Conservation (phyloP, 2,888 invertebrate species). For the Andrena trimmerana region DNA sequence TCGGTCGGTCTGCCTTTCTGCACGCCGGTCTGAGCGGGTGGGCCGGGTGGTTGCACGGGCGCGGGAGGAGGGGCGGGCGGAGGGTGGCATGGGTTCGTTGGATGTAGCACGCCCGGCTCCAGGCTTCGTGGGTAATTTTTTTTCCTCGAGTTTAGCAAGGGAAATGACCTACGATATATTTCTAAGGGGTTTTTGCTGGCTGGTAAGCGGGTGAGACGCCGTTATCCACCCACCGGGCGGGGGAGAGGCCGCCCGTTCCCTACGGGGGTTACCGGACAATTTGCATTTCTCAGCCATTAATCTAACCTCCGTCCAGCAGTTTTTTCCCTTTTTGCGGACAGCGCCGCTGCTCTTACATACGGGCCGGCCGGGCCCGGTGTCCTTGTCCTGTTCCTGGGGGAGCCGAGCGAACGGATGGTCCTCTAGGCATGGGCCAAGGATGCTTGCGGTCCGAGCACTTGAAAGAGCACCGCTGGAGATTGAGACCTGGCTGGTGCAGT, state of each 20-base stretch:
- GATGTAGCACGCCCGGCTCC: slow-evolving; percentile 69
- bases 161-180: slow-evolving; percentile 84
- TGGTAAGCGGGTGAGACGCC: slow-evolving; percentile 76
- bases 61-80: slow-evolving; percentile 46
- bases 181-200: slow-evolving; percentile 82
- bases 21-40: slow-evolving; percentile 41
- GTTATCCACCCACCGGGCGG: slow-evolving; percentile 72
- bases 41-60: slow-evolving; percentile 49
- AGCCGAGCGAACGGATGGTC: not conserved
- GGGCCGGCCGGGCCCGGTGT: slow-evolving; percentile 29
- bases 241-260: slow-evolving; percentile 52
- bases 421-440: not conserved
- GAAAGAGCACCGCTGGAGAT: not conserved
- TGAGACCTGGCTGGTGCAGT: not conserved
- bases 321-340: slow-evolving; percentile 72
- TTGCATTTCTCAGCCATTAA: slow-evolving; percentile 85
- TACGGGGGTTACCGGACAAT: slow-evolving; percentile 78
- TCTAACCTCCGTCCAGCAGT: slow-evolving; percentile 80
- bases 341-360: slow-evolving; percentile 55
- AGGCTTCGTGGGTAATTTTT: slow-evolving; percentile 76
- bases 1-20: slow-evolving; percentile 66
- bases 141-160: slow-evolving; percentile 83
- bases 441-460: slow-evolving; percentile 10
- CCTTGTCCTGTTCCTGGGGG: slow-evolving; percentile 28
- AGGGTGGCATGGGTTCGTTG: slow-evolving; percentile 61